Evolutionary conservation across 1,140 invertebrate species (phyloP), one percentile per base, ranked within the genome.

Genomic region (Hormaphis cornu): DNA sequence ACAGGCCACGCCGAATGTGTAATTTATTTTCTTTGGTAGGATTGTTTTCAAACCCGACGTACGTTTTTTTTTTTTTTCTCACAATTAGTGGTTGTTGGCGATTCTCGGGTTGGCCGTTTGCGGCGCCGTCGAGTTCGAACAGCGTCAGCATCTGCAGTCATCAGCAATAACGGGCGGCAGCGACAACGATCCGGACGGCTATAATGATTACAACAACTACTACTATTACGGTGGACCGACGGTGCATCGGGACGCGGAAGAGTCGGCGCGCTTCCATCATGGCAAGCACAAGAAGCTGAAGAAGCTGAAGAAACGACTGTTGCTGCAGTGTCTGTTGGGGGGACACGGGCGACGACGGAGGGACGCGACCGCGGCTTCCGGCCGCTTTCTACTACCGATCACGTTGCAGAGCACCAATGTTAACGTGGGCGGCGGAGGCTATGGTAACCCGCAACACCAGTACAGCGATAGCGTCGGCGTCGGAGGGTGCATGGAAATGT

Each of bases 371-470:
- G 35, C 18, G 9, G 35, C 58, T 28, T 30, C 61, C 1, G 61
- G 61, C 1, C 61, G 61, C 0, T 66, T 66, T 8, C 35, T 66
- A 16, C 28, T 66, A 30, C 61, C 61, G 12, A 9, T 66, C 1
- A 44, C 50, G 10, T 35, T 50, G 42, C 61, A 66, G 28, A 66
- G 44, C 44, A 66, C 61, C 14, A 66, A 66, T 20, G 61, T 66
- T 1, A 66, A 66, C 61, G 61, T 66, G 1, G 44, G 28, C 12
- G 18, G 26, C 12, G 16, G 22, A 1, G 40, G 40, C 20, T 30
- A 42, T 26, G 28, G 26, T n/a, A 46, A 16, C 16, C 12, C 12
- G 5, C 8, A 46, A 8, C 4, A 46, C 42, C 16, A 46, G 12
- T n/a, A 46, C n/a, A 20, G 61, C 24, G 40, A 30, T 4, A n/a